phyloP scores from a whole-genome alignment of 2,113 vertebrate genomes.

The Atractosteus spatula region DNA sequence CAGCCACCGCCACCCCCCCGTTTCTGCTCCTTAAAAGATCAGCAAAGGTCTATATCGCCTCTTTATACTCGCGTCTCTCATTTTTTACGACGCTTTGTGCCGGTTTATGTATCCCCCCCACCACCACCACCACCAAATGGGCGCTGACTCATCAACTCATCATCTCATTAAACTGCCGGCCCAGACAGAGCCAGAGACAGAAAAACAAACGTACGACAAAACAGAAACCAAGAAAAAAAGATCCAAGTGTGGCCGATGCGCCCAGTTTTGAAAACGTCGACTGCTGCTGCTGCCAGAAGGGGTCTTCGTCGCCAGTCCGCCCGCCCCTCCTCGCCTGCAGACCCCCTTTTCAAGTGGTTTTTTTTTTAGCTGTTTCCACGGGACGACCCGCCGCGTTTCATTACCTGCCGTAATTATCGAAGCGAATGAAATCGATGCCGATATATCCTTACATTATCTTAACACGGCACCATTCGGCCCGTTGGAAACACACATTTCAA shows the following conservation, averaged over 20 bases:
- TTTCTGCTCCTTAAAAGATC: too few relatives aligned
- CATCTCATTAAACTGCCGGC: slow-evolving; percentile 75
- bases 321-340: slow-evolving; percentile 16
- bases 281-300: slow-evolving; percentile 27
- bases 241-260: too few relatives aligned
- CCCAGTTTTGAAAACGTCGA: slow-evolving; percentile 27
- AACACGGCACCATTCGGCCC: too few relatives aligned
- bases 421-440: slow-evolving; percentile 74
- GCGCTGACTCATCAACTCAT: slow-evolving; percentile 61
- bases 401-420: slow-evolving; percentile 79
- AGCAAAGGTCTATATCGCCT: too few relatives aligned
- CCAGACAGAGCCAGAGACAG: slow-evolving; percentile 31
- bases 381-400: slow-evolving; percentile 63
- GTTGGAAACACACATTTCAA: too few relatives aligned
- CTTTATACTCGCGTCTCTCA: too few relatives aligned
- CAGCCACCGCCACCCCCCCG: too few relatives aligned
- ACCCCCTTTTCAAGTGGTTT: slow-evolving; percentile 13
- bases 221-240: slow-evolving; percentile 30
- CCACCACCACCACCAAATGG: slow-evolving; percentile 49
- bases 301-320: not conserved
- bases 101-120: too few relatives aligned
- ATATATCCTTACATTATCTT: too few relatives aligned
- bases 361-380: slow-evolving; percentile 55
- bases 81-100: too few relatives aligned
- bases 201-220: slow-evolving; percentile 15